Percentiles rank a stretch among this genome's conserved stretches.
Evolutionary conservation across 2,113 vertebrate genomes (phyloP).

Genomic region (Rhinolophus sinicus): DNA sequence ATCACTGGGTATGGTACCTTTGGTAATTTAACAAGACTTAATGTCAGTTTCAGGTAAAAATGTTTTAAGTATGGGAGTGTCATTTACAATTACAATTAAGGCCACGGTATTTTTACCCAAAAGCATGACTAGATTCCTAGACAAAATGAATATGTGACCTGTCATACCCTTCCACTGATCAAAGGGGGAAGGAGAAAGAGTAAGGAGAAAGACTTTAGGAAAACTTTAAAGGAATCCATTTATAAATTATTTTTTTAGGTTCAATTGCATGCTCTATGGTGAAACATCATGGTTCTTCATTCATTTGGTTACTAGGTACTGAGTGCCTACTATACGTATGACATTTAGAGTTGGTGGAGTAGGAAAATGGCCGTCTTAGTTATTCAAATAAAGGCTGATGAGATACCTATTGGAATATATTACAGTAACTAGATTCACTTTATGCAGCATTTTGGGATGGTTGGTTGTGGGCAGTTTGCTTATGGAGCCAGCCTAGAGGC

Average conservation of each 20-base stretch:
- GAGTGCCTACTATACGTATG: not conserved
- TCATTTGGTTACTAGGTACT: not conserved
- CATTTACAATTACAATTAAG: not conserved
- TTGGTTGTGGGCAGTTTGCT: not conserved
- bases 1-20: not conserved
- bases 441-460: not conserved
- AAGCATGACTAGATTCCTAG: not conserved
- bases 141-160: slow-evolving; percentile 40
- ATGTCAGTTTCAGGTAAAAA: not conserved
- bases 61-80: not conserved
- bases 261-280: not conserved
- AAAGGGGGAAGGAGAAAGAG: not conserved
- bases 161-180: not conserved
- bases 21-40: not conserved
- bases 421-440: not conserved
- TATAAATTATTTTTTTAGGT: not conserved
- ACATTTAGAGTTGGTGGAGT: not conserved
- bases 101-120: not conserved
- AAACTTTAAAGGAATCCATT: not conserved
- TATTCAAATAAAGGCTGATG: not conserved
- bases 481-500: not conserved
- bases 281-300: not conserved
- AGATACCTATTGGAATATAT: not conserved
- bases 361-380: not conserved
- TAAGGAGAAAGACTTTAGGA: not conserved